These are phyloP conservation scores for Porites divaricata DNA, from an alignment of 92 coral and sea anemone species.

Conservation along the genomic window DNA sequence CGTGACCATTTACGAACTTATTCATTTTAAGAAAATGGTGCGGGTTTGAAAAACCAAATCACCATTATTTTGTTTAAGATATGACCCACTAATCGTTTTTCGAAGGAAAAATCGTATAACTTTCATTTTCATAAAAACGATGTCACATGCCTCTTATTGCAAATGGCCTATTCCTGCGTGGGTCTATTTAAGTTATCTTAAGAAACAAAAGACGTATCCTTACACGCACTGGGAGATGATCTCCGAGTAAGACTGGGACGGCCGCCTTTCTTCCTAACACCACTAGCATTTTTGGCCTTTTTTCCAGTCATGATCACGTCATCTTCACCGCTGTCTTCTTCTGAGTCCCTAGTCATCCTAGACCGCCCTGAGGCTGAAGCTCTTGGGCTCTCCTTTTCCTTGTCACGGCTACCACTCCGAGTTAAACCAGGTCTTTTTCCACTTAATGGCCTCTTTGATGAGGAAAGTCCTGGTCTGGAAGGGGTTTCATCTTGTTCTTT, in stretches of 20 bases:
- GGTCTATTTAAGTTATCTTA: not conserved
- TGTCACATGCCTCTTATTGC: no score
- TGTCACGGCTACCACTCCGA: not conserved
- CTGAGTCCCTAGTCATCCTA: slow-evolving; percentile 43
- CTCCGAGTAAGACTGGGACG: slow-evolving; percentile 42
- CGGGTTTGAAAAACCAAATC: no score
- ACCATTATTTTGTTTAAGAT: no score
- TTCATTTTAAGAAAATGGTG: no score
- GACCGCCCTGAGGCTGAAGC: not conserved
- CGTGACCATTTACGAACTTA: no score
- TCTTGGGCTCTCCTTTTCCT: not conserved
- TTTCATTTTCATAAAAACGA: no score
- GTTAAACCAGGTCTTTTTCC: slow-evolving; percentile 3
- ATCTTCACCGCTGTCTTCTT: slow-evolving; percentile 55
- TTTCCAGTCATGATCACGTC: slow-evolving; percentile 37
- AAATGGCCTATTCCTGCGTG: no score
- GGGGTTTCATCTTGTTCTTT: not conserved
- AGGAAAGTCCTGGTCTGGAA: slow-evolving; percentile 23
- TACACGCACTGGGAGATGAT: slow-evolving; percentile 25
- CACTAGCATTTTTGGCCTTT: slow-evolving; percentile 11
- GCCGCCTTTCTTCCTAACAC: not conserved
- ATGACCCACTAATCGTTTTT: no score
- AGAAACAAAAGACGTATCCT: not conserved
- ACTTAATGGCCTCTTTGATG: slow-evolving; percentile 38
- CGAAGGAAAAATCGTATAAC: no score